These are phyloP conservation scores for Maconellicoccus hirsutus DNA, from an alignment of 1,140 invertebrate species.

Conservation along the genomic window DNA sequence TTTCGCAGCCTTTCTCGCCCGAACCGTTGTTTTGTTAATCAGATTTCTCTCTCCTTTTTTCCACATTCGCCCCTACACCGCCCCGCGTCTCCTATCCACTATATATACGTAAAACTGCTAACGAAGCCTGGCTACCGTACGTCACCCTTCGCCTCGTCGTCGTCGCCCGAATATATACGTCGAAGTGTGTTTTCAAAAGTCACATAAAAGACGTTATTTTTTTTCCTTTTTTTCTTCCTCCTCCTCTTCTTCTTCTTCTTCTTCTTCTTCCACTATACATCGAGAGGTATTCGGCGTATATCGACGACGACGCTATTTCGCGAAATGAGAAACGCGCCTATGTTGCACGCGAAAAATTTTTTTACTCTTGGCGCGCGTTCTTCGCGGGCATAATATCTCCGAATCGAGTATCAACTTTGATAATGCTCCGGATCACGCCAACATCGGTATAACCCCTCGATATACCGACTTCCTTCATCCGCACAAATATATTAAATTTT, in stretches of 20 bases:
- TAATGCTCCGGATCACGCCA: no score
- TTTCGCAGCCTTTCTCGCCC: slow-evolving; percentile 13
- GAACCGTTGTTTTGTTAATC: slow-evolving; percentile 20
- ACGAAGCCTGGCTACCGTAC: background rate
- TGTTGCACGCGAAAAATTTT: no score
- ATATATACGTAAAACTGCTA: background rate
- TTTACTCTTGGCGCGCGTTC: no score
- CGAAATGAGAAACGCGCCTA: slow-evolving; percentile 13
- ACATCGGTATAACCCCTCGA: no score
- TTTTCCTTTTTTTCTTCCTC: background rate
- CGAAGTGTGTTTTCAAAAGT: slow-evolving; percentile 4
- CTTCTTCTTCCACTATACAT: no score
- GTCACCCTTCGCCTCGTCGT: no score
- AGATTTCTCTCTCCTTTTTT: background rate
- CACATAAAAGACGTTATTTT: slow-evolving; percentile 6
- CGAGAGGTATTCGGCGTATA: no score
- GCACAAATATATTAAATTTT: no score
- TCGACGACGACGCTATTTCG: background rate
- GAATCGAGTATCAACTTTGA: no score
- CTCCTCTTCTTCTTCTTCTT: no score
- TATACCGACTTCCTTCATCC: no score
- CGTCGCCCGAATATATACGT: background rate
- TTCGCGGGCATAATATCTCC: no score
- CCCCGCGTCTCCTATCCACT: background rate
- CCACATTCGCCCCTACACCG: background rate